Evolutionary conservation across 2,797 vertebrate genomes (phyloP), one percentile per base, ranked within the genome.

Genomic region (Aulostomus chinensis): DNA sequence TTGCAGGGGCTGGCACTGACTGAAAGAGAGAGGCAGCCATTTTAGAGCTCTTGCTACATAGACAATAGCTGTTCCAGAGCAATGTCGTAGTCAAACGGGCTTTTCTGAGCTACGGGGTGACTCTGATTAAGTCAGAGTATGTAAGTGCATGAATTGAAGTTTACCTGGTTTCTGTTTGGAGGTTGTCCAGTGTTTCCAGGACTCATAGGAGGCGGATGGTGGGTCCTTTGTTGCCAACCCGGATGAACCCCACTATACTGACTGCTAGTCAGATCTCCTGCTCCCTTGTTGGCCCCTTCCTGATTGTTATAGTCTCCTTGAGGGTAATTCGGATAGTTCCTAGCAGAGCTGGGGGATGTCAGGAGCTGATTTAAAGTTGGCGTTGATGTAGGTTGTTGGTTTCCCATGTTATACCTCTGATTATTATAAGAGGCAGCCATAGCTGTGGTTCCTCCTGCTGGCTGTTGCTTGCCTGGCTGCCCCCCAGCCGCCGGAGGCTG

Each of bases 301-400:
- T 94, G 94, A 85, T 91, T 92, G 88, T 90, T 92, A 81, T 94
- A 96, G 86, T 96, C 95, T 83, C 88, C 90, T 79, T 93, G 84
- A 17, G 94, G 92, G 90, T 95, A 96, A 68, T 89, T 94, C 76
- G 91, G 92, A 87, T 96, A 98, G 90, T 91, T 93, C 80, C 95
- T 91, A 53, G 93, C 89, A 33, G 95, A 93, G 87, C 94, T 96
- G n/a, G 96, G 95, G 60, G 96, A 95, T 68, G 95, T 97, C 83
- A 97, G 91, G 53, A 96, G 95, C 91, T 97, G 95, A 83, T 97
- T 98, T 73, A 97, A 92, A 71, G 96, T 96, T 76, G 95, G 95
- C 75, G 96, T 97, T 42, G 95, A 93, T 43, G 93, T 96, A 35
- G 94, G 92, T 61, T 94, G 95, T 73, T 93, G 94, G 80, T 87